A percentile compares a stretch with the other conserved stretches of the same genome.
Evolutionary conservation across 37 sponge, comb jelly and placozoan species (phyloP).

Genomic region (Lycopodina hypogea): DNA sequence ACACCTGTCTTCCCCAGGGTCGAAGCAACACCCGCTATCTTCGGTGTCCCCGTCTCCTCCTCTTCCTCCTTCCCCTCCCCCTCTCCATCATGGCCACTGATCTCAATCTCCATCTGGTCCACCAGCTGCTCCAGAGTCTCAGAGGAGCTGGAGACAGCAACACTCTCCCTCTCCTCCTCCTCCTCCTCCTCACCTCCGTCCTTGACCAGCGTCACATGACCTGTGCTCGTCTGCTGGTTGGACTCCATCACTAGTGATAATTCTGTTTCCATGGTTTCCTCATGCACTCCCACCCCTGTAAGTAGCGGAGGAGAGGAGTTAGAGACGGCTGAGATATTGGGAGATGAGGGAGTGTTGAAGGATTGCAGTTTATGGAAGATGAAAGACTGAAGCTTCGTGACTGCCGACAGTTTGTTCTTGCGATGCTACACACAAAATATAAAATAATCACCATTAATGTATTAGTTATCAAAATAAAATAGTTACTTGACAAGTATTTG

Average conservation of each 20-base stretch:
- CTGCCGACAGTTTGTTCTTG: conserved; percentile 43
- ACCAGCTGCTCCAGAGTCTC: conserved; percentile 48
- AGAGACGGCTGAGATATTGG: not conserved
- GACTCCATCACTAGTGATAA: conserved; percentile 4
- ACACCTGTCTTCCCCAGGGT: not conserved
- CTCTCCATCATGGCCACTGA: conserved; percentile 52
- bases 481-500: too few relatives aligned
- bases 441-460: not conserved
- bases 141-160: not conserved
- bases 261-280: conserved; percentile 15
- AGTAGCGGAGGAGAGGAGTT: not conserved
- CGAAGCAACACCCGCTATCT: not conserved
- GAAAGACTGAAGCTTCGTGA: conserved; percentile 44
- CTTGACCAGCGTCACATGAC: not conserved
- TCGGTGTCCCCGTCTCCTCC: conserved; percentile 3
- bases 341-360: conserved; percentile 14
- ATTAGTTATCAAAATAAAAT: not conserved
- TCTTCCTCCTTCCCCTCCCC: conserved; percentile 9
- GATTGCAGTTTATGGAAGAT: conserved; percentile 43
- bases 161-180: not conserved
- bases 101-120: conserved; percentile 75
- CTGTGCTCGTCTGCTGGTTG: conserved; percentile 29
- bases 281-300: not conserved
- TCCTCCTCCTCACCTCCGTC: conserved; percentile 12
- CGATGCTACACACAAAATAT: conserved; percentile 55